Conservation (phyloP, 2,888 invertebrate genomes). For the Trichacis sp. region DNA sequence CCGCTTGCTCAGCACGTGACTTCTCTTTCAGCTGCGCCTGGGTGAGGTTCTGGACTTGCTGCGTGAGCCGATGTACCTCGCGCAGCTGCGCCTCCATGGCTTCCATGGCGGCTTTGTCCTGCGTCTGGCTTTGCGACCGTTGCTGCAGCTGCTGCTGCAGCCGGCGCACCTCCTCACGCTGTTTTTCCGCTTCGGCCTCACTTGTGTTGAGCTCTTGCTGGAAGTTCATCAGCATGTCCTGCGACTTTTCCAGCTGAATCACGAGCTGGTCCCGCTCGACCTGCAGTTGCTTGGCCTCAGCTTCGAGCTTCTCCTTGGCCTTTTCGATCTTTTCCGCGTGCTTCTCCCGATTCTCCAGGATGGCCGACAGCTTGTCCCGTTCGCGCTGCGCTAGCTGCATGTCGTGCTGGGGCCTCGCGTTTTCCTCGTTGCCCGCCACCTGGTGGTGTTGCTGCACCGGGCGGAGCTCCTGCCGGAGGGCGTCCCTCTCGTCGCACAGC, state of each 20-base stretch:
- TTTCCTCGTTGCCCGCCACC: conserved; percentile 79
- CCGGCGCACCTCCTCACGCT: conserved; percentile 82
- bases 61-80: conserved; percentile 78
- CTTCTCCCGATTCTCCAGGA: conserved; percentile 82
- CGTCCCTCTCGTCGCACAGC: conserved; percentile 85
- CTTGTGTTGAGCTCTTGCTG: conserved; percentile 89
- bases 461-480: conserved; percentile 77
- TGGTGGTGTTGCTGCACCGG: conserved; percentile 75
- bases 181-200: conserved; percentile 84
- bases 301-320: conserved; percentile 85
- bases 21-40: conserved; percentile 71
- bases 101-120: conserved; percentile 79
- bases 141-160: conserved; percentile 71
- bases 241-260: conserved; percentile 90
- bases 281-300: conserved; percentile 86
- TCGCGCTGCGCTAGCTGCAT: conserved; percentile 79
- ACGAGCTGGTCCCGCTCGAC: conserved; percentile 89
- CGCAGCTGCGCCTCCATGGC: conserved; percentile 78
- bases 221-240: conserved; percentile 93
- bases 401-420: conserved; percentile 80
- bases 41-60: conserved; percentile 75
- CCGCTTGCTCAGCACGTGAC: conserved; percentile 80
- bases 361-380: conserved; percentile 82
- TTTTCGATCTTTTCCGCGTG: conserved; percentile 87
- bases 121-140: conserved; percentile 78